Percentiles rank a stretch among this genome's conserved stretches.
phyloP scores from a whole-genome alignment of 2,797 vertebrate genomes.

The Rhinatrema bivittatum region DNA sequence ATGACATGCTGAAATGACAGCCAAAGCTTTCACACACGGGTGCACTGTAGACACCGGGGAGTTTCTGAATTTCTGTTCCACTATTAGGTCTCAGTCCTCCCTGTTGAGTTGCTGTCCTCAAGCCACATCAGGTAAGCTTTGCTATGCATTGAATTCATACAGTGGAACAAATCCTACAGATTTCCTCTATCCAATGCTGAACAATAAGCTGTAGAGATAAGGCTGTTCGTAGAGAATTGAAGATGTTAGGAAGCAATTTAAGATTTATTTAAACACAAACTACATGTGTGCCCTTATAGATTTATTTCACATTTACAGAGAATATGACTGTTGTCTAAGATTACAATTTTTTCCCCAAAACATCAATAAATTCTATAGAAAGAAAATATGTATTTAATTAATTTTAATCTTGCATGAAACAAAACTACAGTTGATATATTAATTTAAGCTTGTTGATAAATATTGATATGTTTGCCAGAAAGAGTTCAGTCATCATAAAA shows the following conservation, averaged over 20 bases:
- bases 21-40: conserved; percentile 49
- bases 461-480: too few species aligned
- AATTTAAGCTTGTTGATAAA: too few species aligned
- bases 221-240: conserved; percentile 6
- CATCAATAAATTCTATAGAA: too few species aligned
- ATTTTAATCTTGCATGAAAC: too few species aligned
- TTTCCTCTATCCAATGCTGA: conserved; percentile 18
- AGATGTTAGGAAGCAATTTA: conserved; percentile 5
- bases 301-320: too few species aligned
- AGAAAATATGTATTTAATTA: too few species aligned
- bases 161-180: conserved; percentile 29
- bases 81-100: conserved; percentile 54
- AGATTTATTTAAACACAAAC: too few species aligned
- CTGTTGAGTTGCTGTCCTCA: conserved; percentile 51
- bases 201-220: conserved; percentile 22
- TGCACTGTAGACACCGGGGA: conserved; percentile 36
- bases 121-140: conserved; percentile 42
- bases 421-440: too few species aligned
- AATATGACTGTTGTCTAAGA: too few species aligned
- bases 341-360: too few species aligned
- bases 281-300: too few species aligned
- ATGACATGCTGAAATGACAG: conserved; percentile 44
- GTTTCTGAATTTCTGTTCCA: conserved; percentile 54
- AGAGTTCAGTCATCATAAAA: too few species aligned
- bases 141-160: conserved; percentile 38